Evolutionary conservation across 1,140 invertebrate genomes (phyloP).

Genomic region (Teleogryllus occipitalis): DNA sequence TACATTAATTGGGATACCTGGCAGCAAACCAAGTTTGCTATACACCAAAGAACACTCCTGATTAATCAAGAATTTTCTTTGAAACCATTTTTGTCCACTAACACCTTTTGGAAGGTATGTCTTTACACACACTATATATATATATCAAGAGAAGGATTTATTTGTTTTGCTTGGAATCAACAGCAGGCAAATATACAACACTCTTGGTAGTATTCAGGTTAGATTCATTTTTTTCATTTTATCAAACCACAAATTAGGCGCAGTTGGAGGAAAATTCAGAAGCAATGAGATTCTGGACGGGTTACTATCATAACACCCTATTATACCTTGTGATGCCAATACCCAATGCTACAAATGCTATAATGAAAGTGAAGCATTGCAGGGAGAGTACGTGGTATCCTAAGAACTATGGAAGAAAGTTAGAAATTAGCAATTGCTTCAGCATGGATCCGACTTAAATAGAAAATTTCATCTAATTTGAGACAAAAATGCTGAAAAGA

Average conservation of each 20-base stretch:
- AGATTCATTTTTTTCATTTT: neutral
- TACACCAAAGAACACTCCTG: neutral
- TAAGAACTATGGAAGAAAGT: neutral
- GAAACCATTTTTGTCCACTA: neutral
- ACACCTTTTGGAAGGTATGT: too few relatives aligned
- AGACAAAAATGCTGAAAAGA: neutral
- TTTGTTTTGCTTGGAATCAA: too few relatives aligned
- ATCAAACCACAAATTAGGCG: neutral
- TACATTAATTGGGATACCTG: neutral
- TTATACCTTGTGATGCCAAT: neutral
- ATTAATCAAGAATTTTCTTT: neutral
- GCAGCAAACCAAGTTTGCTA: neutral
- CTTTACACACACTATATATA: too few relatives aligned
- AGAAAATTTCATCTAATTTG: neutral
- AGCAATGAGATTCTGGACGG: neutral
- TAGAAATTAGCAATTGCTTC: neutral
- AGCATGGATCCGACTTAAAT: neutral
- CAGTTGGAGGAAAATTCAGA: neutral
- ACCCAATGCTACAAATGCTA: neutral
- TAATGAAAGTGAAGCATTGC: neutral
- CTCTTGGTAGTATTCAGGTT: too few relatives aligned
- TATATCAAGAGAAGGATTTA: too few relatives aligned
- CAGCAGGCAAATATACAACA: too few relatives aligned
- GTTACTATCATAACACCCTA: neutral
- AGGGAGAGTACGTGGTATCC: neutral